A percentile compares a stretch with the other conserved stretches of the same genome.
phyloP scores from a whole-genome alignment of 2,888 invertebrate species.

The Heliothis peltigera region DNA sequence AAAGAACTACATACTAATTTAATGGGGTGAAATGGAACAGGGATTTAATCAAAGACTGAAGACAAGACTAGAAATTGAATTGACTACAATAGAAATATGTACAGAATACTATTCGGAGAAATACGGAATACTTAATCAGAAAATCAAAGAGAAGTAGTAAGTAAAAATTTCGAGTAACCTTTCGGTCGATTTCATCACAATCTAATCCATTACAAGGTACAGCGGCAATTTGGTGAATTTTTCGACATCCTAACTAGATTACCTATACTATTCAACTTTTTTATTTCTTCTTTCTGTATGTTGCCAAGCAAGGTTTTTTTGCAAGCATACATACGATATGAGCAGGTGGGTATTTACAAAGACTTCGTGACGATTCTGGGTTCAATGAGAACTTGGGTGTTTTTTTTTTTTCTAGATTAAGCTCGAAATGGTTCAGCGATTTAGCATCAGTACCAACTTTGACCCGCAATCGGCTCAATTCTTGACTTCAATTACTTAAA shows the following conservation, averaged over 20 bases:
- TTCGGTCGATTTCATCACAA: conserved; percentile 56
- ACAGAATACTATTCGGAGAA: not conserved
- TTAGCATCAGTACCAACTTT: conserved; percentile 50
- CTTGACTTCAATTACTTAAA: conserved; percentile 56
- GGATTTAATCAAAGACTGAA: conserved; percentile 3
- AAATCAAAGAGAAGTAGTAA: conserved; percentile 28
- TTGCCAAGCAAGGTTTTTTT: conserved; percentile 59
- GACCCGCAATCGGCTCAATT: conserved; percentile 53
- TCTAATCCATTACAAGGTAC: conserved; percentile 61
- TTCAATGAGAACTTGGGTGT: conserved; percentile 50
- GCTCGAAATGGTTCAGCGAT: conserved; percentile 27
- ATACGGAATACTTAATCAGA: conserved; percentile 22
- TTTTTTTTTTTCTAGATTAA: conserved; percentile 40
- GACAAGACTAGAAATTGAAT: conserved; percentile 16
- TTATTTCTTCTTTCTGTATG: conserved; percentile 56
- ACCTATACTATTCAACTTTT: conserved; percentile 58
- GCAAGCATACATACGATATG: conserved; percentile 53
- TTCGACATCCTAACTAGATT: conserved; percentile 64
- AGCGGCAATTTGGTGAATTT: conserved; percentile 52
- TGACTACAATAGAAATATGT: conserved; percentile 21
- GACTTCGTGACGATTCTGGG: conserved; percentile 49
- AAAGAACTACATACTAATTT: not conserved
- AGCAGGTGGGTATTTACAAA: conserved; percentile 52
- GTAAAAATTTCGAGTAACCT: conserved; percentile 37
- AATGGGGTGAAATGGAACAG: conserved; percentile 10